phyloP scores from a whole-genome alignment of 2,888 invertebrate species.

The Drosophila differens region DNA sequence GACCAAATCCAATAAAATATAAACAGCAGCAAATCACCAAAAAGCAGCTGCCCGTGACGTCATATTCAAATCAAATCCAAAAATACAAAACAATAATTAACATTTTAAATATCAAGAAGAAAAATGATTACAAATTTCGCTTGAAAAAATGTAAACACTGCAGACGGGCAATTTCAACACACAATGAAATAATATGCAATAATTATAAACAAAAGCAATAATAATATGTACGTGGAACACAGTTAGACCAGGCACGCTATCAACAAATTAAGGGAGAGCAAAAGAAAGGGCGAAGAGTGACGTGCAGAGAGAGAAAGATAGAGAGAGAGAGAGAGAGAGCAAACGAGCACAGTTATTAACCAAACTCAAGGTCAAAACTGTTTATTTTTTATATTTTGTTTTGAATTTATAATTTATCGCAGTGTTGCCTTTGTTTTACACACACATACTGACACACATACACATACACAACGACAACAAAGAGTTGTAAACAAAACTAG shows the following conservation, averaged over 20 bases:
- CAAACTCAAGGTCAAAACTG: constrained; percentile 84
- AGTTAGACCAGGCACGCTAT: constrained; percentile 62
- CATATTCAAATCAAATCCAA: constrained; percentile 20
- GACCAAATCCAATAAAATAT: constrained; percentile 35
- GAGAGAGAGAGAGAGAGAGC: constrained; percentile 14
- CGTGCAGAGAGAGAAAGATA: constrained; percentile 25
- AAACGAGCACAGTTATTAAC: constrained; percentile 76
- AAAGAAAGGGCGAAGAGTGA: constrained; percentile 31
- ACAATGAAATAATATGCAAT: constrained; percentile 65
- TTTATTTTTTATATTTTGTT: constrained; percentile 85
- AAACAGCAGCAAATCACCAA: constrained; percentile 7
- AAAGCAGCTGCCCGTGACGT: constrained; percentile 43
- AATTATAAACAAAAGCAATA: constrained; percentile 58
- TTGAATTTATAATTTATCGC: constrained; percentile 83
- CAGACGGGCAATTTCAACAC: constrained; percentile 58
- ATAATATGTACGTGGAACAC: constrained; percentile 21
- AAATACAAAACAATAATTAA: constrained; percentile 3
- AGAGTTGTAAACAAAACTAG: constrained; percentile 74
- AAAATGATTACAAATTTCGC: constrained; percentile 15
- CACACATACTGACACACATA: constrained; percentile 25
- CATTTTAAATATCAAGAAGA: constrained; percentile 10
- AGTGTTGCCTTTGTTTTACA: constrained; percentile 77
- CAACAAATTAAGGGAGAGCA: constrained; percentile 52
- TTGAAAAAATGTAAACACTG: constrained; percentile 34
- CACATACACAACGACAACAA: constrained; percentile 11